Base-by-base conservation (phyloP, 2,888 invertebrate species). In the Geophilus truncorum region DNA sequence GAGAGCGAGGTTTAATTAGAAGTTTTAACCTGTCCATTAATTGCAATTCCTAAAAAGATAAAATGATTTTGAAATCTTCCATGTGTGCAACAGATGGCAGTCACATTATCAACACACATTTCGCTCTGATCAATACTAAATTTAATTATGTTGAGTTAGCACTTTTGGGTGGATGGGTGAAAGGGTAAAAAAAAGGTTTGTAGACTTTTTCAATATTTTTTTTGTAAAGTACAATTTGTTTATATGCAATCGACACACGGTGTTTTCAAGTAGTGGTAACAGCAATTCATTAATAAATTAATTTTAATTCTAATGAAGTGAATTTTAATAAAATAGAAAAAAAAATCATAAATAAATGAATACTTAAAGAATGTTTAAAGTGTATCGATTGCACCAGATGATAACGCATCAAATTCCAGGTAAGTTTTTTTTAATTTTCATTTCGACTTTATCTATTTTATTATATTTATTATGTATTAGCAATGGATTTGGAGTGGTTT, bases 401-500 rank as follows among this genome's bases (percentile, higher is more conserved):
- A 51, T 21, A 51, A 21, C 23, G 28, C 28, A 70, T 15, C 70
- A 25, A 28, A n/a, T 28, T 70, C 9, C 12, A 70, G 70, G 70
- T 70, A 70, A 70, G 70, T 70, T 51, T 18, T 51, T 51, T 7
- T 21, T 51, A 18, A 51, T 21, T 21, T 7, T 5, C 21, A 70
- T 28, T 15, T 25, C n/a, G n/a, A n/a, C n/a, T n/a, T n/a, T n/a
- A n/a, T n/a, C n/a, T n/a, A n/a, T 70, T 70, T 1, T 15, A 10
- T 70, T 70, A 1, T 70, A 62, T 25, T 15, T 7, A n/a, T 70
- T 70, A 3, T 70, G 28, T 70, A 28, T 70, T 28, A 25, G 28
- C 70, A 70, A 28, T 70, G 70, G 70, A 70, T 70, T 70, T 70
- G 70, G 28, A 70, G 28, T 70, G 70, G 70, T 28, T 70, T 70